A percentile compares a stretch with the other conserved stretches of the same genome.
Conservation (phyloP, 37 sponge, comb jelly and placozoan genomes). For the Amphimedon queenslandica region DNA sequence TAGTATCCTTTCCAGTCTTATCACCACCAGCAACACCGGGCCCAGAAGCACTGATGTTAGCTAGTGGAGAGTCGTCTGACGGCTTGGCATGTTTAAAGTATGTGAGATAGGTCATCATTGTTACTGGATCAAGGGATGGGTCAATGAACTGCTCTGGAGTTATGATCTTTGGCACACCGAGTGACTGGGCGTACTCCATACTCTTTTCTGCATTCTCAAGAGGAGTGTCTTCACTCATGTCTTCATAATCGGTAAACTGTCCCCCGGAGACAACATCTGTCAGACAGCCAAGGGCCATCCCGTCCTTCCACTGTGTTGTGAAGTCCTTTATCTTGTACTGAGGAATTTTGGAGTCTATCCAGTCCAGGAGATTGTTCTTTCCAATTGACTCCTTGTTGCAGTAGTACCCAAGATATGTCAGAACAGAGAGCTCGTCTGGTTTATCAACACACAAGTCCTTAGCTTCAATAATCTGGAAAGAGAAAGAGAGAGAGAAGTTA, state of each 20-base stretch:
- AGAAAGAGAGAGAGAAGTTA: not conserved
- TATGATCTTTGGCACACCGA: conserved; percentile 42
- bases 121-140: conserved; percentile 35
- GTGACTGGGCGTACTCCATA: conserved; percentile 58
- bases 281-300: conserved; percentile 65
- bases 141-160: conserved; percentile 69
- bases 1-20: conserved; percentile 39
- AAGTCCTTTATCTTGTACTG: conserved; percentile 66
- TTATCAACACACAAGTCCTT: conserved; percentile 61
- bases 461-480: conserved; percentile 28
- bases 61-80: not conserved
- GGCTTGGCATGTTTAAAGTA: conserved; percentile 59
- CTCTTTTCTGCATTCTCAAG: conserved; percentile 55
- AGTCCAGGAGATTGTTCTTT: conserved; percentile 54
- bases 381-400: conserved; percentile 70
- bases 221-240: conserved; percentile 32
- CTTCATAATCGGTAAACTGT: conserved; percentile 39
- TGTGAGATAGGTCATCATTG: conserved; percentile 66
- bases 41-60: conserved; percentile 27
- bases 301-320: conserved; percentile 77
- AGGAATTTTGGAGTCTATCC: conserved; percentile 71
- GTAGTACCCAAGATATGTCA: conserved; percentile 87
- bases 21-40: conserved; percentile 42
- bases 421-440: conserved; percentile 79
- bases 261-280: conserved; percentile 63